Percentiles rank a stretch among this genome's conserved stretches.
Evolutionary conservation across 2,888 invertebrate genomes (phyloP).

Genomic region (Drosophila atroscutellata): DNA sequence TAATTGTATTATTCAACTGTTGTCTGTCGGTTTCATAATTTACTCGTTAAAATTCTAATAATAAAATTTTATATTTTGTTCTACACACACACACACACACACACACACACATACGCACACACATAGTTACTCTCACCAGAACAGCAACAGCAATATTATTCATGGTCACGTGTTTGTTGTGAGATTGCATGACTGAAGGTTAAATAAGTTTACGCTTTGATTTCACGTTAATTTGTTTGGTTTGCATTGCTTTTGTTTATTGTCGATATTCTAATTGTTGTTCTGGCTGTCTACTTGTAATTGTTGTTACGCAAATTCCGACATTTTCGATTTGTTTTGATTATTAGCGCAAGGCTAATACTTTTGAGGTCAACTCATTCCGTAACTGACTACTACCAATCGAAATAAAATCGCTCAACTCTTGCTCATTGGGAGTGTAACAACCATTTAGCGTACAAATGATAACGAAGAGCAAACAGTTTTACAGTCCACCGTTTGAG

Average conservation of each 20-base stretch:
- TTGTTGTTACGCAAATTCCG: constrained; percentile 20
- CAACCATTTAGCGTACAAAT: constrained; percentile 22
- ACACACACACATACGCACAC: background rate
- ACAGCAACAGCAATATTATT: constrained; percentile 27
- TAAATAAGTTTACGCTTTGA: constrained; percentile 73
- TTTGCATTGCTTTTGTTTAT: constrained; percentile 42
- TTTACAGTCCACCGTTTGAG: constrained; percentile 9
- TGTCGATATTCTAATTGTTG: constrained; percentile 43
- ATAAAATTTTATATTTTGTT: constrained; percentile 21
- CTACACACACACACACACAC: background rate
- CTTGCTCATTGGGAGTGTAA: constrained; percentile 15
- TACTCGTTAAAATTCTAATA: constrained; percentile 18
- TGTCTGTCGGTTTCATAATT: constrained; percentile 30
- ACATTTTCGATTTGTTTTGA: constrained; percentile 20
- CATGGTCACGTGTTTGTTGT: constrained; percentile 67
- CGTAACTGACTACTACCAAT: constrained; percentile 4
- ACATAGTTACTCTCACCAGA: constrained; percentile 12
- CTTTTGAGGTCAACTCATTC: constrained; percentile 25
- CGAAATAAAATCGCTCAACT: background rate
- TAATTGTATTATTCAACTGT: constrained; percentile 38
- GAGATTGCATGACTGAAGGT: constrained; percentile 60
- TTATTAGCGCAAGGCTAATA: constrained; percentile 24
- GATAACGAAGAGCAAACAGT: constrained; percentile 16
- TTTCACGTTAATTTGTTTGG: constrained; percentile 65
- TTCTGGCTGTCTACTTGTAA: constrained; percentile 22